Conservation (phyloP, 1,140 invertebrate genomes). For the Heliconius himera region DNA sequence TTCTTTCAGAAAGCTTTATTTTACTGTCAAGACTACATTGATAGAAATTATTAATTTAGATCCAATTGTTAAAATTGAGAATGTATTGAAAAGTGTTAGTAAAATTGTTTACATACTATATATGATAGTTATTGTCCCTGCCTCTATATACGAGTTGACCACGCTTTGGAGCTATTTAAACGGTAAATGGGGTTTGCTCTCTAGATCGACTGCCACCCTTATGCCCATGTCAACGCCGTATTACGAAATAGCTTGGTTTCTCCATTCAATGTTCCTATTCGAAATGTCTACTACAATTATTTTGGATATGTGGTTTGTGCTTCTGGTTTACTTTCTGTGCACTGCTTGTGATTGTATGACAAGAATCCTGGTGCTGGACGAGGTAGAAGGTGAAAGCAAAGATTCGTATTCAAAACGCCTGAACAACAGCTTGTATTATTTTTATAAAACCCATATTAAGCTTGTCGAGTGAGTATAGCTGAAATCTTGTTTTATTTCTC, state of each 20-base stretch:
- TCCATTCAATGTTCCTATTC: constrained; percentile 59
- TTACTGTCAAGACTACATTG: constrained; percentile 52
- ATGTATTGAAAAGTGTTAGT: constrained; percentile 44
- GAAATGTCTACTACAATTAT: constrained; percentile 53
- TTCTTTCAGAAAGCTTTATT: constrained; percentile 52
- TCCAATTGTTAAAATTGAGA: constrained; percentile 32
- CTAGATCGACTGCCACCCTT: constrained; percentile 54
- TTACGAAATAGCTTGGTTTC: constrained; percentile 57
- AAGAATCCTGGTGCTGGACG: constrained; percentile 44
- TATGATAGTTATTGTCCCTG: constrained; percentile 45
- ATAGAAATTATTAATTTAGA: constrained; percentile 48
- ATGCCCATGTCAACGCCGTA: constrained; percentile 63
- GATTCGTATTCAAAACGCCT: constrained; percentile 45
- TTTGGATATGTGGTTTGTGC: constrained; percentile 66
- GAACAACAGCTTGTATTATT: constrained; percentile 48
- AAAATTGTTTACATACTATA: constrained; percentile 47
- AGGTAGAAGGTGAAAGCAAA: constrained; percentile 38
- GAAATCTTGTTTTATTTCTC: background rate
- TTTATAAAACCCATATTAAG: constrained; percentile 50
- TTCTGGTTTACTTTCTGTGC: constrained; percentile 59
- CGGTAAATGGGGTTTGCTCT: constrained; percentile 50
- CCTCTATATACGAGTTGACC: constrained; percentile 50
- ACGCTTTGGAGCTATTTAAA: constrained; percentile 58
- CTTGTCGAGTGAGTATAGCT: constrained; percentile 51
- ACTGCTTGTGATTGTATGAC: constrained; percentile 48